A percentile compares a stretch with the other conserved stretches of the same genome.
phyloP scores from a whole-genome alignment of 2,113 vertebrate species.

The Mixornis gularis region DNA sequence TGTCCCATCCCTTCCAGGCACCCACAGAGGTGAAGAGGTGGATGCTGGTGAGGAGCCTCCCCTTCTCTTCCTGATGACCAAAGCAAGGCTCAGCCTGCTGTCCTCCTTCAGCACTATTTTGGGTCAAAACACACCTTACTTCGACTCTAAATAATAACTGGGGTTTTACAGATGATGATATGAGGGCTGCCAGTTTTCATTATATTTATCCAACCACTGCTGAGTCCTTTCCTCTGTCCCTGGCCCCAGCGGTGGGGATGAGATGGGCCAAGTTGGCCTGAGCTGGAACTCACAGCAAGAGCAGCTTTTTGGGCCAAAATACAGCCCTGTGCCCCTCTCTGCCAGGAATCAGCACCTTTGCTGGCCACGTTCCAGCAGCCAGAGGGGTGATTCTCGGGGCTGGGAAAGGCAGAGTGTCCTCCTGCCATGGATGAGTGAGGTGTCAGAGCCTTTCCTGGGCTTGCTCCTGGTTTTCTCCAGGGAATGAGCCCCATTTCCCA shows the following conservation, averaged over 20 bases:
- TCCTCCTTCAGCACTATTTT: not conserved
- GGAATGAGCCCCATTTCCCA: fast-evolving
- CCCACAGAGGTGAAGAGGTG: not conserved
- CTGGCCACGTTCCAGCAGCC: fast-evolving
- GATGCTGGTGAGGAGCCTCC: not conserved
- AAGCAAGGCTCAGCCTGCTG: not conserved
- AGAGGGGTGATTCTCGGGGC: too few species aligned
- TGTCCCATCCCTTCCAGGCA: not conserved
- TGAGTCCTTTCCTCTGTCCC: not conserved
- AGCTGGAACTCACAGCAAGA: not conserved
- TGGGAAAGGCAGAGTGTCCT: not conserved
- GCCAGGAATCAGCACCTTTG: not conserved
- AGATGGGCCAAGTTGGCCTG: not conserved
- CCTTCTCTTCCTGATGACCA: fast-evolving
- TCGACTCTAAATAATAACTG: not conserved
- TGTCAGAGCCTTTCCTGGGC: not conserved
- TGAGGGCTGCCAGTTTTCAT: not conserved
- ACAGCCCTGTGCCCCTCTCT: fast-evolving
- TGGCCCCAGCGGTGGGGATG: not conserved
- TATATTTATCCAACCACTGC: not conserved
- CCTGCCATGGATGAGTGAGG: not conserved
- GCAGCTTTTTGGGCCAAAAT: not conserved
- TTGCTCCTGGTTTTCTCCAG: not conserved
- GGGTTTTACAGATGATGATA: not conserved
- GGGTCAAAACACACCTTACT: not conserved